Percentiles rank a stretch among this genome's conserved stretches.
Conservation (phyloP, 2,888 invertebrate genomes). For the Stegophylla sp. region DNA sequence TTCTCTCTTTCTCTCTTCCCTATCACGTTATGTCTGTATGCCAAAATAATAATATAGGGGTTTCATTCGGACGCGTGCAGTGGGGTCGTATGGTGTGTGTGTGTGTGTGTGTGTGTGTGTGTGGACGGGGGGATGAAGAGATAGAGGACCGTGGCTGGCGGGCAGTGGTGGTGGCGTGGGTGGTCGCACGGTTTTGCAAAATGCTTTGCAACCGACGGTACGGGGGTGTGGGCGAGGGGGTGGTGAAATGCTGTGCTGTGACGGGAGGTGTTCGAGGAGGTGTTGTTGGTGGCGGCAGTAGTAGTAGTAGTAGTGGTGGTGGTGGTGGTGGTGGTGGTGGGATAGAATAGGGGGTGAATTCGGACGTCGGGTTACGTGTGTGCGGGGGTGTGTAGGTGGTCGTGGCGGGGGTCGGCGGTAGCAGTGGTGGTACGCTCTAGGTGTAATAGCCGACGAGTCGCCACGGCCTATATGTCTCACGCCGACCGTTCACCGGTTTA, state of each 20-base stretch:
- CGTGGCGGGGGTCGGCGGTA: background rate
- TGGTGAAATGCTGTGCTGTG: conserved; percentile 26
- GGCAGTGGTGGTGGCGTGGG: conserved; percentile 49
- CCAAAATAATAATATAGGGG: conserved; percentile 52
- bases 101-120: conserved; percentile 22
- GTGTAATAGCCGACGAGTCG: conserved; percentile 57
- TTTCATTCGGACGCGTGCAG: conserved; percentile 44
- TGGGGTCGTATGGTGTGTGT: conserved; percentile 25
- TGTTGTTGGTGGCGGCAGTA: background rate
- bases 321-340: conserved; percentile 17
- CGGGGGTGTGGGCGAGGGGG: conserved; percentile 31
- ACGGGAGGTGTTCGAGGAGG: conserved; percentile 7
- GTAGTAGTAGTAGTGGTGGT: conserved; percentile 12
- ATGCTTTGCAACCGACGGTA: conserved; percentile 53
- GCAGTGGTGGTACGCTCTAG: conserved; percentile 53
- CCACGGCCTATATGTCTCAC: conserved; percentile 55
- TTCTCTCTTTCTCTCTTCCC: background rate
- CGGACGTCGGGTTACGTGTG: background rate
- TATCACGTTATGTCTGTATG: conserved; percentile 3
- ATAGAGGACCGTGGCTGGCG: conserved; percentile 17
- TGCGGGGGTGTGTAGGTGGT: conserved; percentile 14
- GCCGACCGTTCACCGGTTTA: conserved; percentile 57
- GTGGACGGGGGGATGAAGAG: conserved; percentile 15
- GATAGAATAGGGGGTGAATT: conserved; percentile 34
- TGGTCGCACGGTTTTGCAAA: conserved; percentile 58